Evolutionary conservation across 1,140 invertebrate species (phyloP), one percentile per base, ranked within the genome.

Genomic region (Calephelis nemesis): DNA sequence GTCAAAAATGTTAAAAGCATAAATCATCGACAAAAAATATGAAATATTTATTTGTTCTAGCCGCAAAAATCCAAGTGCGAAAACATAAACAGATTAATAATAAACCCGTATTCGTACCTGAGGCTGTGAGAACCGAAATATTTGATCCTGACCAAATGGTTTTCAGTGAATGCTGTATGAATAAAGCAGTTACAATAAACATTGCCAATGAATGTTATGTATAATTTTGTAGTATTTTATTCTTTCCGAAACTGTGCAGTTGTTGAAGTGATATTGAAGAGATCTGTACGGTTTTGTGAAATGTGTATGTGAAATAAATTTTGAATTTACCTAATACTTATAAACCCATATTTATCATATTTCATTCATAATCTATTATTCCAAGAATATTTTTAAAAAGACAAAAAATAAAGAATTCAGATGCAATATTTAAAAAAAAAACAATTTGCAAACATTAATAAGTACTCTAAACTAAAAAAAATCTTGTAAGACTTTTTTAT

Each of bases 91-190:
- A 47, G 10, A 64, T 49, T 42, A 65, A 68, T 65, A 72, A 72
- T 72, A 72, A 72, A 72, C 66, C 62, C 45, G 47, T 1, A 66
- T 9, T 65, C 48, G 52, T 68, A 52, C 67, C 47, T 54, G 60
- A 68, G 50, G n/a, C 10, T 60, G 54, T 60, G n/a, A 47, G 40
- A 50, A 42, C 52, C 30, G 54, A 65, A 62, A 63, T 40, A 50
- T 62, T 48, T 67, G 52, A 71, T 71, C 64, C 58, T 10, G 65
- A 68, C 63, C 70, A 72, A 68, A 68, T 39, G 52, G 50, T 49
- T 58, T 47, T 10, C 48, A 66, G 49, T 42, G 47, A 19, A 47
- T 54, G 52, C 13, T 67, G 65, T 68, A 65, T 54, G 45, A 65
- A 65, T 40, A 54, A 47, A 54, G 13, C 47, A 12, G 42, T 66